Conservation (phyloP, 2,888 invertebrate species). For the Alloplasta piceator region DNA sequence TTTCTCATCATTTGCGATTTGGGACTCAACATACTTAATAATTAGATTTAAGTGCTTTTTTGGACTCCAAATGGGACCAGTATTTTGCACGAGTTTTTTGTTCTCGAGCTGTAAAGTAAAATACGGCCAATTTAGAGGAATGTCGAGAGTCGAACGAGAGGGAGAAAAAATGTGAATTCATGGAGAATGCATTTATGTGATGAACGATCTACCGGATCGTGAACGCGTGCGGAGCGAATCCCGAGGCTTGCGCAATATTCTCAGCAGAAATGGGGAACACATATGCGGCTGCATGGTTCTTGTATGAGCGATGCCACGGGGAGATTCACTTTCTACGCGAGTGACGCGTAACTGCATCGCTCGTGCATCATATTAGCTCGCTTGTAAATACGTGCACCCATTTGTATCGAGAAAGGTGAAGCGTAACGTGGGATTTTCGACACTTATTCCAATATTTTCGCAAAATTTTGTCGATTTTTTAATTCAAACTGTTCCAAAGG, state of each 20-base stretch:
- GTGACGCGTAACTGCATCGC: slow-evolving; percentile 62
- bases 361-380: slow-evolving; percentile 25
- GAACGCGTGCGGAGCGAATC: slow-evolving; percentile 42
- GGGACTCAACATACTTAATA: too few species aligned
- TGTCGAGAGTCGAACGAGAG: neutral
- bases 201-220: slow-evolving; percentile 4
- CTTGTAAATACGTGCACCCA: slow-evolving; percentile 14
- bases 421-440: too few species aligned
- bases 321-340: slow-evolving; percentile 73
- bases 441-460: too few species aligned
- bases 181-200: neutral
- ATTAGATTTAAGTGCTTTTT: too few species aligned
- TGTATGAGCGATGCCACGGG: slow-evolving; percentile 44
- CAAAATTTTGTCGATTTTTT: too few species aligned
- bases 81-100: too few species aligned
- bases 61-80: too few species aligned
- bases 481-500: too few species aligned
- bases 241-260: slow-evolving; percentile 70
- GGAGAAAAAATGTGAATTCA: neutral
- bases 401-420: neutral
- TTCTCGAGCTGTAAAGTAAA: too few species aligned
- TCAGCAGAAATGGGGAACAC: slow-evolving; percentile 73
- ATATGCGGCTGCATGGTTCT: slow-evolving; percentile 61
- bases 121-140: too few species aligned
- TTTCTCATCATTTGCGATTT: too few species aligned